Evolutionary conservation across 2,113 vertebrate genomes (phyloP).

Genomic region (Tachuris rubrigastra): DNA sequence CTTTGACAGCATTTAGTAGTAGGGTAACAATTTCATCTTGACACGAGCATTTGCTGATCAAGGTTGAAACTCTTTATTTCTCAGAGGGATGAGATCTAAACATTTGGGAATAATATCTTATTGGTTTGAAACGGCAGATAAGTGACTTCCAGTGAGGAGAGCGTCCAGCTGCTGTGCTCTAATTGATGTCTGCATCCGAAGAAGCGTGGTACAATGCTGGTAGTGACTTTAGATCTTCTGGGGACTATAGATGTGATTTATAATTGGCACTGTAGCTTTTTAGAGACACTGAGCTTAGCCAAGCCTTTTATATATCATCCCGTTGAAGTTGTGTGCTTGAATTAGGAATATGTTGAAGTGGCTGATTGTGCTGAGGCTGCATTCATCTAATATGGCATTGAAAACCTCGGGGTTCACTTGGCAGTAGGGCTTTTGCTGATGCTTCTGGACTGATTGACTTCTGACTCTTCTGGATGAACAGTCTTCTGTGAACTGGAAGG

Average conservation of each 20-base stretch:
- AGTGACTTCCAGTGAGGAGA: slow-evolving; percentile 7
- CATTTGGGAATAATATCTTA: not conserved
- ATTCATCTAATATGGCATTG: not conserved
- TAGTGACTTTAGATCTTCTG: slow-evolving; percentile 54
- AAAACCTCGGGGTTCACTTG: not conserved
- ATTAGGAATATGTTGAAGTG: slow-evolving; percentile 24
- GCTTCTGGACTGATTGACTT: not conserved
- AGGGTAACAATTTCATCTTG: not conserved
- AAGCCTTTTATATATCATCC: slow-evolving; percentile 28
- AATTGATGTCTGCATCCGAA: slow-evolving; percentile 9
- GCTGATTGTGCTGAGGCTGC: not conserved
- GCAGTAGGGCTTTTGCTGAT: not conserved
- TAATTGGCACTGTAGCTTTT: slow-evolving; percentile 49
- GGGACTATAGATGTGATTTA: slow-evolving; percentile 38
- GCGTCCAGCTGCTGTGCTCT: not conserved
- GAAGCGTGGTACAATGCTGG: not conserved
- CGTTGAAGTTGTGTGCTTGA: not conserved
- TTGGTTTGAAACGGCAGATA: not conserved
- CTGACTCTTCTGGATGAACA: not conserved
- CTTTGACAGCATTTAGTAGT: not conserved
- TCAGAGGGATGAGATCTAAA: slow-evolving; percentile 4
- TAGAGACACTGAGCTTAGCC: slow-evolving; percentile 17
- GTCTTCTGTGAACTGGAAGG: not conserved
- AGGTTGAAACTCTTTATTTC: not conserved
- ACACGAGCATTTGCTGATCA: not conserved